A percentile compares a stretch with the other conserved stretches of the same genome.
phyloP scores from a whole-genome alignment of 2,113 vertebrate genomes.

The Plecturocebus donacophilus region DNA sequence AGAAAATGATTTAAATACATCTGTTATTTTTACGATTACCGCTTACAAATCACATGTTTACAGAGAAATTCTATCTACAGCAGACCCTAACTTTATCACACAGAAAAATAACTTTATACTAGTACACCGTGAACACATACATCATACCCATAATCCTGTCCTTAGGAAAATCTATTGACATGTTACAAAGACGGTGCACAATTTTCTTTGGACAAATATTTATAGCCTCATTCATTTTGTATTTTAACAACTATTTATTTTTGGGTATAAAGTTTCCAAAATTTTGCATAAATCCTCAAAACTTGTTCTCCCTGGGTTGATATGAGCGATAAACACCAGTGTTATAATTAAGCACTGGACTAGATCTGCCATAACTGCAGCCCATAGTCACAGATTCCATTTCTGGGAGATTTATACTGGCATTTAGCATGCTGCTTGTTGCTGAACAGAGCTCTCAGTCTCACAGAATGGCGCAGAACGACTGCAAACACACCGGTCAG shows the following conservation, averaged over 20 bases:
- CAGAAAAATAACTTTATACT: constrained; percentile 38
- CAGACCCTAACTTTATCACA: constrained; percentile 21
- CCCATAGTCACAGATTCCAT: constrained; percentile 81
- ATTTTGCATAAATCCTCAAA: constrained; percentile 93
- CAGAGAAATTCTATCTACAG: constrained; percentile 53
- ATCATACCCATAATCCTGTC: constrained; percentile 37
- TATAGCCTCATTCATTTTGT: constrained; percentile 33
- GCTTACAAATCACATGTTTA: constrained; percentile 33
- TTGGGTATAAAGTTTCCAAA: constrained; percentile 92
- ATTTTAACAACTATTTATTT: constrained; percentile 85
- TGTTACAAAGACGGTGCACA: constrained; percentile 51
- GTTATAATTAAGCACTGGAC: constrained; percentile 82
- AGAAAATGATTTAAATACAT: constrained; percentile 74
- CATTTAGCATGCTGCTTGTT: constrained; percentile 64
- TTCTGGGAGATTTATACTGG: constrained; percentile 78
- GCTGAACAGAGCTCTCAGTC: constrained; percentile 83
- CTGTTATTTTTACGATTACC: neutral
- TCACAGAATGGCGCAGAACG: constrained; percentile 92
- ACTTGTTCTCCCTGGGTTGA: constrained; percentile 91
- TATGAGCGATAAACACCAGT: constrained; percentile 75
- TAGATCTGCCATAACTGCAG: constrained; percentile 78
- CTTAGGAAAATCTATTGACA: constrained; percentile 52
- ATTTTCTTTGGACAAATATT: constrained; percentile 57
- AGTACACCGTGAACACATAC: constrained; percentile 56
- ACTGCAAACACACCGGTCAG: constrained; percentile 88